Evolutionary conservation across 2,888 invertebrate genomes (phyloP).

Genomic region (Noctuana brunneofusca): DNA sequence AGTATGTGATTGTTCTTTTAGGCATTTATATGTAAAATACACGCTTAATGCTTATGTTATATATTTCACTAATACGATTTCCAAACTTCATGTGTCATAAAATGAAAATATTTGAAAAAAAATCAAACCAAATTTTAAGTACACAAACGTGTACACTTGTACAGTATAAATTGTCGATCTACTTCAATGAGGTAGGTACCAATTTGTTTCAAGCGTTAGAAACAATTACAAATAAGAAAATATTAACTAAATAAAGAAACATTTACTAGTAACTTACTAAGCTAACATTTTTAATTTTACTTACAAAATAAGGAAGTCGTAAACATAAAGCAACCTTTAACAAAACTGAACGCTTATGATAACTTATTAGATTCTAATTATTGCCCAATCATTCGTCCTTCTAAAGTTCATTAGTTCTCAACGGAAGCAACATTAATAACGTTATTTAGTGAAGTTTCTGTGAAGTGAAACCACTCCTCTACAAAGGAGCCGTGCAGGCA

Average conservation of each 20-base stretch:
- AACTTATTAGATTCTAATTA: slow-evolving; percentile 34
- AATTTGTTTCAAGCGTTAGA: background rate
- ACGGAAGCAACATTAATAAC: slow-evolving; percentile 22
- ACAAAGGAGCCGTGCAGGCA: slow-evolving; percentile 52
- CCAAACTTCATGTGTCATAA: too few relatives aligned
- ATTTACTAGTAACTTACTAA: background rate
- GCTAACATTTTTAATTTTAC: background rate
- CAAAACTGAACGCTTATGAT: slow-evolving; percentile 18
- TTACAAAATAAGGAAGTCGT: slow-evolving; percentile 1
- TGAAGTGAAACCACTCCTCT: slow-evolving; percentile 41
- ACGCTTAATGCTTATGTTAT: too few relatives aligned
- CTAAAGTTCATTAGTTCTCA: slow-evolving; percentile 27
- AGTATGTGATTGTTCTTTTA: too few relatives aligned
- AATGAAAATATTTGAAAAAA: too few relatives aligned
- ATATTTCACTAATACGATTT: too few relatives aligned
- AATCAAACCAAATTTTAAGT: too few relatives aligned
- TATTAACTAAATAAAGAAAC: background rate
- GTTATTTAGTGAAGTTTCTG: background rate
- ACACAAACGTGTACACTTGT: too few relatives aligned
- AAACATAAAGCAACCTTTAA: background rate
- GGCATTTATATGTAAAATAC: too few relatives aligned
- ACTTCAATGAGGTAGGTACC: background rate
- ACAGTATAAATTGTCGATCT: background rate
- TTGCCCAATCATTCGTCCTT: slow-evolving; percentile 35
- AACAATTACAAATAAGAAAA: background rate